Percentiles rank a stretch among this genome's conserved stretches.
phyloP scores from a whole-genome alignment of 2,797 vertebrate genomes.

The Pogoniulus pusillus region DNA sequence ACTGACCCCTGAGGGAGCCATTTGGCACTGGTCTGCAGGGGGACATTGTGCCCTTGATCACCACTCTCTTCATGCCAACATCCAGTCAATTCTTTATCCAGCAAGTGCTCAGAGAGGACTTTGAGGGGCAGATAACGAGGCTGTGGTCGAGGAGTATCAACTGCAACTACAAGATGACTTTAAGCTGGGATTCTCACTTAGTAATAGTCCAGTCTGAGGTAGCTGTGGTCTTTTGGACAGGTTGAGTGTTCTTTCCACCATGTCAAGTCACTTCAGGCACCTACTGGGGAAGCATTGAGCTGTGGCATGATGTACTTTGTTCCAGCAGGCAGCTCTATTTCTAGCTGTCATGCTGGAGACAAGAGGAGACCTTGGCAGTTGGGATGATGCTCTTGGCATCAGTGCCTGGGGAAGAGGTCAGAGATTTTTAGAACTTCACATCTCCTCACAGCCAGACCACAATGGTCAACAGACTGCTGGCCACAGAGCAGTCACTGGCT shows the following conservation, averaged over 20 bases:
- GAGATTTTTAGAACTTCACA: constrained; percentile 4
- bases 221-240: not conserved
- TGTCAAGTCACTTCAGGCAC: not conserved
- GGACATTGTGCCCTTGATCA: no score
- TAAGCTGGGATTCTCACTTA: not conserved
- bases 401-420: not conserved
- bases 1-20: no score
- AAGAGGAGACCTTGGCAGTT: not conserved
- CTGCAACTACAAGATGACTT: not conserved
- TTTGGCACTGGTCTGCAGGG: no score
- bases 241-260: not conserved
- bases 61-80: no score
- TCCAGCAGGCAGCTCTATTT: not conserved
- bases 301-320: accelerated
- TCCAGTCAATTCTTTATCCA: no score
- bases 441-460: not conserved
- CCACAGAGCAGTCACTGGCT: not conserved
- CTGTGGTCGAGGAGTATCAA: not conserved
- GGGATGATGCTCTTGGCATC: not conserved
- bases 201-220: not conserved
- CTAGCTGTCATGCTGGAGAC: not conserved
- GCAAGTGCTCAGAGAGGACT: no score
- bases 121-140: not conserved
- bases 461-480: not conserved
- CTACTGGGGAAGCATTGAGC: accelerated